Evolutionary conservation across 2,113 vertebrate genomes (phyloP).

Genomic region (Kobus ellipsiprymnus): DNA sequence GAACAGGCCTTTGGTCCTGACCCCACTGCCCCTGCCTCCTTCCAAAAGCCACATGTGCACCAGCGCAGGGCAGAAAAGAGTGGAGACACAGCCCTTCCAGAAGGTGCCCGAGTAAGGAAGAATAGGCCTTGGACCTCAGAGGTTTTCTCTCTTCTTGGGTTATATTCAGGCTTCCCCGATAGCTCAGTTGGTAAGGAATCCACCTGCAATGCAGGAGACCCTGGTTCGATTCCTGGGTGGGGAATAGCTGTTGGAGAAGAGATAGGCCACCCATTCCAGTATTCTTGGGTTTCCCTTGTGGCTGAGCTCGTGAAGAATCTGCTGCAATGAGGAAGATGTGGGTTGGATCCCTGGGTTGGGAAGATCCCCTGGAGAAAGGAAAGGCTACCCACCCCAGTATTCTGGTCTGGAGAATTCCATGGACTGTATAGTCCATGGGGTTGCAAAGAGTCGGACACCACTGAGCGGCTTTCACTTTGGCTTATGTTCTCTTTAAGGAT

Average conservation of each 20-base stretch:
- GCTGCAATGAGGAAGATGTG: not conserved
- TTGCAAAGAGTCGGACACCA: not conserved
- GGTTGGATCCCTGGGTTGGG: not conserved
- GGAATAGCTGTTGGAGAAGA: not conserved
- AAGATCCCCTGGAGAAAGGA: not conserved
- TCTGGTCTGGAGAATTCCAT: not conserved
- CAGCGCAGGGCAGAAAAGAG: not conserved
- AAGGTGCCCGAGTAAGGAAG: not conserved
- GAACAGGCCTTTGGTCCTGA: not conserved
- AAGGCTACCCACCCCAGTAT: not conserved
- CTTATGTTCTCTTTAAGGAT: not conserved
- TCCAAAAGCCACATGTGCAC: not conserved
- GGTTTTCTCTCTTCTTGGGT: not conserved
- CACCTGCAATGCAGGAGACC: not conserved
- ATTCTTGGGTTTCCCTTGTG: not conserved
- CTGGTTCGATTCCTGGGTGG: not conserved
- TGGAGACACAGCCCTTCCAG: not conserved
- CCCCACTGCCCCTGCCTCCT: rapidly evolving
- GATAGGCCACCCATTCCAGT: not conserved
- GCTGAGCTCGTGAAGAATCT: not conserved
- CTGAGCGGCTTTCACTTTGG: not conserved
- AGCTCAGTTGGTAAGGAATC: not conserved
- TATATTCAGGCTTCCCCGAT: not conserved
- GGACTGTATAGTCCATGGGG: not conserved
- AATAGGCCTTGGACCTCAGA: not conserved